Evolutionary conservation across 2,888 invertebrate genomes (phyloP), one percentile per base, ranked within the genome.

Genomic region (Trichacis sp.): DNA sequence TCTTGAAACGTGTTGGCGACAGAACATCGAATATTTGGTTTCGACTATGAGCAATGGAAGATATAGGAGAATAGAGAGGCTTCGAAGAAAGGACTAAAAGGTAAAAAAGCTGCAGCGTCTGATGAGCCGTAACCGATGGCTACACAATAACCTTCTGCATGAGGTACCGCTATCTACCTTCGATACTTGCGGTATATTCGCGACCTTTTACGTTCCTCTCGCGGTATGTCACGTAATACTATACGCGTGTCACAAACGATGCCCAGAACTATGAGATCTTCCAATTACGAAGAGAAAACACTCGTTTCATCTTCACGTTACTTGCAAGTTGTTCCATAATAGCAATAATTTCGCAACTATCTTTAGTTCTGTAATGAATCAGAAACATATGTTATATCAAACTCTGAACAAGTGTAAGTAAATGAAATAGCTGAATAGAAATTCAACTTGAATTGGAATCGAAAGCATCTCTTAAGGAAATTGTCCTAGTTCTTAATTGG

Each of bases 41-140:
- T 11, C 11, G 68, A 69, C 64, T 52, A 40, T 52, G 38, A 38
- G 52, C 24, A 64, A 48, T 43, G 68, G 68, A 70, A 59, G 66
- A 61, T 59, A 50, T 40, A 29, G 46, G 30, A 46, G 54, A 36
- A 43, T 42, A 49, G 55, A 61, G 52, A 60, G 60, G 50, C 20
- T 54, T 54, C 61, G 62, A 64, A 73, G 72, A 68, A 72, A 68
- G 54, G 70, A 62, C 64, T 30, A 46, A 65, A 56, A 51, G 57
- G 66, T 58, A 73, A 74, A 74, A 72, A 68, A 71, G 72, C 69
- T 77, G 68, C 74, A 68, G 71, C 76, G 75, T 69, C 76, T 78
- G 81, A 82, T 77, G 79, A 79, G 78, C 79, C 78, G 77, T 79
- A 77, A 77, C 81, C 80, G 77, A 81, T 78, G 69, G 71, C 71